Conservation (phyloP, 2,113 vertebrate species). For the Uria lomvia region DNA sequence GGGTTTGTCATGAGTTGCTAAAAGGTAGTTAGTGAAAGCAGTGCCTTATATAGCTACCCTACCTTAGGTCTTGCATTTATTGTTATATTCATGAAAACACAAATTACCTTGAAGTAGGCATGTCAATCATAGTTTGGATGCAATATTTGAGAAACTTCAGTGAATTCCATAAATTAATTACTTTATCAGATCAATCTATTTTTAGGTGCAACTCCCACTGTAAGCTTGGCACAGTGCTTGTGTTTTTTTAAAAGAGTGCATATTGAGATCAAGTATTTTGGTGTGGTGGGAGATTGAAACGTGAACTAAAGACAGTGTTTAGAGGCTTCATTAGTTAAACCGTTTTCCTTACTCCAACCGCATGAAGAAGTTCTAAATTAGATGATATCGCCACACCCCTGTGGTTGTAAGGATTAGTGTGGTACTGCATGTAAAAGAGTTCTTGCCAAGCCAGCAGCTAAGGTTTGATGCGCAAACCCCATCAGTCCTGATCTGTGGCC, state of each 20-base stretch:
- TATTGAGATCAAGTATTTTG: not conserved
- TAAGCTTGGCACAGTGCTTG: not conserved
- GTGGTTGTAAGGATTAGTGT: not conserved
- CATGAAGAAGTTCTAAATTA: not conserved
- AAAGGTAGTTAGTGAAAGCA: not conserved
- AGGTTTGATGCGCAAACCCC: not conserved
- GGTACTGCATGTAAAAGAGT: not conserved
- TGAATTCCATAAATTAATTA: not conserved
- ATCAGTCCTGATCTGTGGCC: not conserved
- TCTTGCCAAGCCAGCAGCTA: not conserved
- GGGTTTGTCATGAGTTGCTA: not conserved
- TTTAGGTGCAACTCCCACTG: not conserved
- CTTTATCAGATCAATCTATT: accelerated
- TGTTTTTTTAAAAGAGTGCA: not conserved
- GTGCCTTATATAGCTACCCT: not conserved
- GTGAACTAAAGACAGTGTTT: not conserved
- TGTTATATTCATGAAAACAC: not conserved
- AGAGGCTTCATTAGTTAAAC: not conserved
- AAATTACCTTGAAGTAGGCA: not conserved
- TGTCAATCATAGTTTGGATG: not conserved
- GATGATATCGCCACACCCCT: not conserved
- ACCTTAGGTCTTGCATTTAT: not conserved
- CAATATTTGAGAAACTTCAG: not conserved
- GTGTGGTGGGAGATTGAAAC: not conserved
- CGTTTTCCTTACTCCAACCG: not conserved